A percentile compares a stretch with the other conserved stretches of the same genome.
phyloP scores from a whole-genome alignment of 2,797 vertebrate genomes.

The Propithecus deckenii region DNA sequence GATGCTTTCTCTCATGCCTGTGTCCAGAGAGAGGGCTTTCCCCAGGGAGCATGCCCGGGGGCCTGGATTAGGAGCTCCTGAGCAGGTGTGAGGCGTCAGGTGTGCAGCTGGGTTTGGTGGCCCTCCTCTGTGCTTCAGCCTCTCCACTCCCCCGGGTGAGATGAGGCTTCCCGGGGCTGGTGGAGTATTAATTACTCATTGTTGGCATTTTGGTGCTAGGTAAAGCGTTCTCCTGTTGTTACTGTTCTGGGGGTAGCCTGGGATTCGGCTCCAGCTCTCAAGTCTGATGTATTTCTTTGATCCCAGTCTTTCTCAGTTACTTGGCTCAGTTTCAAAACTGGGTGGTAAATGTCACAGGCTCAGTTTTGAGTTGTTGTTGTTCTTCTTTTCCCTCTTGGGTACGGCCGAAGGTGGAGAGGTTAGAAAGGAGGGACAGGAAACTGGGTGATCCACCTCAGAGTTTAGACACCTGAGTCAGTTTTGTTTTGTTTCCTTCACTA shows the following conservation, averaged over 20 bases:
- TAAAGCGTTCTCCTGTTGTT: background rate
- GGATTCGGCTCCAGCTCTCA: background rate
- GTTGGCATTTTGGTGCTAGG: background rate
- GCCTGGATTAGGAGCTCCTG: background rate
- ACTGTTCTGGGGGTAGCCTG: background rate
- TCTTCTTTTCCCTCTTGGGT: background rate
- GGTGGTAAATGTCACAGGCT: background rate
- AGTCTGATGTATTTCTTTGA: slow-evolving; percentile 29
- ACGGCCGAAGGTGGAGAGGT: background rate
- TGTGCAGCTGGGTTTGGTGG: background rate
- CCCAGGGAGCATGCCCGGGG: rapidly evolving
- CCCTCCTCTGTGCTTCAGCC: background rate
- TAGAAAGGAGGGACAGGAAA: background rate
- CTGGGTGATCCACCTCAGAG: background rate
- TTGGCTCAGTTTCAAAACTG: background rate
- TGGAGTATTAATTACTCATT: background rate
- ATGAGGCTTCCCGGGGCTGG: background rate
- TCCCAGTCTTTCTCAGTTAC: background rate
- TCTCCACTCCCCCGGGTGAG: background rate
- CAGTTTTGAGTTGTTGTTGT: background rate
- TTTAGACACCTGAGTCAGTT: background rate
- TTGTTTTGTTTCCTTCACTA: slow-evolving; percentile 15
- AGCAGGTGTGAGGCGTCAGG: background rate
- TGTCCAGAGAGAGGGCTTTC: background rate
- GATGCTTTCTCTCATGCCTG: background rate